Evolutionary conservation across 2,113 vertebrate genomes (phyloP).

Genomic region (Gobiocypris rarus): DNA sequence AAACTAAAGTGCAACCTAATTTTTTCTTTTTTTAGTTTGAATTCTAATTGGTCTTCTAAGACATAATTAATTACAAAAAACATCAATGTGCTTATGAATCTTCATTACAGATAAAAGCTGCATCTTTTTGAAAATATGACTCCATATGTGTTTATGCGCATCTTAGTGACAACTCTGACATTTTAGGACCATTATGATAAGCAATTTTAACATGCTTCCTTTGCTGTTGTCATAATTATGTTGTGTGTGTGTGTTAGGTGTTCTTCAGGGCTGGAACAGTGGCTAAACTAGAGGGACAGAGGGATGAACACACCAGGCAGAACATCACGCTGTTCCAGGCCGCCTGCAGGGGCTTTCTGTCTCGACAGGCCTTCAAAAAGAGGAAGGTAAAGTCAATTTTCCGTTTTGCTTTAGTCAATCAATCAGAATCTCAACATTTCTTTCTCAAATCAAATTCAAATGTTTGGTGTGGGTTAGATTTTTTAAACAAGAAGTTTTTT

Average conservation of each 20-base stretch:
- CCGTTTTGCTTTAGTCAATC: background rate
- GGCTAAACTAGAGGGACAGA: constrained; percentile 91
- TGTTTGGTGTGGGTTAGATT: background rate
- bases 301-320: constrained; percentile 90
- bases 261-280: constrained; percentile 93
- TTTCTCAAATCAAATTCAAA: background rate
- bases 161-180: background rate
- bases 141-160: background rate
- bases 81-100: background rate
- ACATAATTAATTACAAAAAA: background rate
- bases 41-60: background rate
- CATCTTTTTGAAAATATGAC: background rate
- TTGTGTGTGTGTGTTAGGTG: constrained; percentile 75
- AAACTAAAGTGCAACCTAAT: too few species aligned
- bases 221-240: background rate
- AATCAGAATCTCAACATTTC: background rate
- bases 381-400: constrained; percentile 84
- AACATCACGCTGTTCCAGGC: constrained; percentile 94
- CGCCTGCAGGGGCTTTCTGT: constrained; percentile 88
- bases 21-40: background rate
- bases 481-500: background rate
- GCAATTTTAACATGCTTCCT: background rate
- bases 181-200: background rate
- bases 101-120: background rate
- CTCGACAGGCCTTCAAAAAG: constrained; percentile 95